Evolutionary conservation across 2,113 vertebrate species (phyloP).

Genomic region (Psittacara wagleri): DNA sequence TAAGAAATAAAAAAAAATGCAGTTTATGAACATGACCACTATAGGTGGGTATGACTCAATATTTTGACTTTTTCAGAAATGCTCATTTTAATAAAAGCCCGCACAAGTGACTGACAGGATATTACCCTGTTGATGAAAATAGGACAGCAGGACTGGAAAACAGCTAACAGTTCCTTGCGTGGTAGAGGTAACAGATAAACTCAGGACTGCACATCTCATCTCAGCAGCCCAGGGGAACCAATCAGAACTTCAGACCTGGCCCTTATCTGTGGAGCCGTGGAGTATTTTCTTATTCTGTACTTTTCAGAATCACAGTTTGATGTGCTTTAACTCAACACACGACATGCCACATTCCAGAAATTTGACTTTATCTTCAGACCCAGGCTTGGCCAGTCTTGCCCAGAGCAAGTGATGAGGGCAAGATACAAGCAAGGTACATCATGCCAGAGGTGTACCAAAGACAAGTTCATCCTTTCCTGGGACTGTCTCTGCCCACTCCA

Average conservation of each 20-base stretch:
- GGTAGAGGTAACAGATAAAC: not conserved
- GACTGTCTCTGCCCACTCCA: not conserved
- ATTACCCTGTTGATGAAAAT: not conserved
- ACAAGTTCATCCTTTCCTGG: not conserved
- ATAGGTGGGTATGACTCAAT: not conserved
- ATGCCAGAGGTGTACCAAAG: not conserved
- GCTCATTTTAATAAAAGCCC: not conserved
- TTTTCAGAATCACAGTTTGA: not conserved
- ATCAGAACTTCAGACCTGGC: not conserved
- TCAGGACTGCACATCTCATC: not conserved
- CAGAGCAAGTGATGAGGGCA: not conserved
- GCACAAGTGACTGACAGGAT: not conserved
- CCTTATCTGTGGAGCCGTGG: fast-evolving
- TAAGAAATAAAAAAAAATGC: not conserved
- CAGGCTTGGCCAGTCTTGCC: not conserved
- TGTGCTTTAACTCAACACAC: not conserved
- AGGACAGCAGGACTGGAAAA: not conserved
- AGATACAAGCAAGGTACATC: not conserved
- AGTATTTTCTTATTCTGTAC: not conserved
- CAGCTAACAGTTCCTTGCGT: not conserved
- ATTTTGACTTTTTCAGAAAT: not conserved
- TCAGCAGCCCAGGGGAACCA: not conserved
- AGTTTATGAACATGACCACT: not conserved
- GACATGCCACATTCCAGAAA: not conserved
- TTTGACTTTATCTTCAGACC: not conserved